A percentile compares a stretch with the other conserved stretches of the same genome.
Conservation (phyloP, 2,113 vertebrate genomes). For the Ptyas mucosa region DNA sequence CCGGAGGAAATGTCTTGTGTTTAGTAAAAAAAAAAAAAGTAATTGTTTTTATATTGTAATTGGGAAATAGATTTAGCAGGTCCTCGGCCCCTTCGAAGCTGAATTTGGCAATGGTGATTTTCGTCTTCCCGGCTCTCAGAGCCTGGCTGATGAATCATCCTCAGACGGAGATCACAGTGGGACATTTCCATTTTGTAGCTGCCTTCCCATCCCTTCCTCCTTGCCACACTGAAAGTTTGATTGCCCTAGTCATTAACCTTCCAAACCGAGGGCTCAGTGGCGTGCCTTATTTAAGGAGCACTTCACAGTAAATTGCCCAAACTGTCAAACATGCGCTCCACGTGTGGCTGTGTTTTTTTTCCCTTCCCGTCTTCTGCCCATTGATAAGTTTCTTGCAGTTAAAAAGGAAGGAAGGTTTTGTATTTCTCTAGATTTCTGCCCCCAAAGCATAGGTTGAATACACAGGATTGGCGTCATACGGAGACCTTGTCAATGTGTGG, state of each 20-base stretch:
- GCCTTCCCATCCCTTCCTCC: conserved; percentile 48
- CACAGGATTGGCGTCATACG: not conserved
- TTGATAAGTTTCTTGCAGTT: conserved; percentile 42
- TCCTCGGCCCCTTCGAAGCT: not conserved
- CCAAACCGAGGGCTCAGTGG: conserved; percentile 52
- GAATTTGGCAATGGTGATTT: conserved; percentile 5
- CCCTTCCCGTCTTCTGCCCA: conserved; percentile 31
- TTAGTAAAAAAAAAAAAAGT: not conserved
- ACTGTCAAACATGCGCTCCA: conserved; percentile 37
- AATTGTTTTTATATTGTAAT: not conserved
- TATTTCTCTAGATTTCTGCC: conserved; percentile 20
- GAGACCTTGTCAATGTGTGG: too few relatives aligned
- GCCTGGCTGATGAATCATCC: conserved; percentile 30
- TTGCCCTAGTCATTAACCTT: conserved; percentile 61
- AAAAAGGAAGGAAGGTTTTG: not conserved
- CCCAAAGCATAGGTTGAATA: conserved; percentile 19
- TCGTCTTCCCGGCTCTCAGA: not conserved
- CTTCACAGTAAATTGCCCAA: conserved; percentile 60
- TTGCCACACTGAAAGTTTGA: conserved; percentile 58
- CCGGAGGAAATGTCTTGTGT: not conserved
- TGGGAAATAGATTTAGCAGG: conserved; percentile 34
- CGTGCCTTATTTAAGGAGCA: conserved; percentile 45
- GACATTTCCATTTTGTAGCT: conserved; percentile 47
- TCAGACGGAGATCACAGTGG: conserved; percentile 40
- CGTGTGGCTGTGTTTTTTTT: conserved; percentile 24